Conservation (phyloP, 2,797 vertebrate species). For the Sternotherus odoratus region DNA sequence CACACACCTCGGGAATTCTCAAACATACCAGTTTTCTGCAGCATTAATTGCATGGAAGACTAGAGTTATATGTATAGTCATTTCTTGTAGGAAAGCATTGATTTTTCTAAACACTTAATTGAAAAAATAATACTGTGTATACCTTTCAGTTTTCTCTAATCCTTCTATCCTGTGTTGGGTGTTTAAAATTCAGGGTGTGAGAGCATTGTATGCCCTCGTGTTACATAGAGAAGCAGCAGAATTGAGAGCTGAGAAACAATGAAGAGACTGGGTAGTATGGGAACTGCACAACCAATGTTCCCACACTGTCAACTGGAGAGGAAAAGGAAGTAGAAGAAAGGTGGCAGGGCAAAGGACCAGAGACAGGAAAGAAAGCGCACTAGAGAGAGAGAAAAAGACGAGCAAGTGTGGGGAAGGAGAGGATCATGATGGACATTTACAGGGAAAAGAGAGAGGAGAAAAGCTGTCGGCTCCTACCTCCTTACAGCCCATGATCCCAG, state of each 20-base stretch:
- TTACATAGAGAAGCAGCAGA: not conserved
- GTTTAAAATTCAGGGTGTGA: not conserved
- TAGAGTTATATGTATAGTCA: not conserved
- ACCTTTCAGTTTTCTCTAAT: not conserved
- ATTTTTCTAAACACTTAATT: not conserved
- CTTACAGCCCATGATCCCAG: too few species aligned
- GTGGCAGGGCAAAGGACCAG: constrained; percentile 15
- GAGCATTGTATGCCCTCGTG: not conserved
- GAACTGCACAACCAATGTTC: not conserved
- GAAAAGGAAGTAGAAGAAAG: not conserved
- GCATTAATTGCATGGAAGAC: not conserved
- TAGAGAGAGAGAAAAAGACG: not conserved
- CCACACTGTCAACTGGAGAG: not conserved
- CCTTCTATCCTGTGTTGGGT: constrained; percentile 1
- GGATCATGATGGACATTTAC: constrained; percentile 35
- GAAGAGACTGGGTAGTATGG: not conserved
- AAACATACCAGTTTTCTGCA: not conserved
- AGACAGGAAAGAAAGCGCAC: constrained; percentile 14
- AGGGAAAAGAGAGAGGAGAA: not conserved
- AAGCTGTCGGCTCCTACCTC: not conserved
- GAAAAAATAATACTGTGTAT: not conserved
- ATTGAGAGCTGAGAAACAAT: not conserved
- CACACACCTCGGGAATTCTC: not conserved
- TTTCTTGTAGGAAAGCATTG: not conserved
- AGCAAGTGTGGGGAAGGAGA: not conserved